Percentiles rank a stretch among this genome's conserved stretches.
phyloP scores from a whole-genome alignment of 2,797 vertebrate species.

The Gambusia yucatana region DNA sequence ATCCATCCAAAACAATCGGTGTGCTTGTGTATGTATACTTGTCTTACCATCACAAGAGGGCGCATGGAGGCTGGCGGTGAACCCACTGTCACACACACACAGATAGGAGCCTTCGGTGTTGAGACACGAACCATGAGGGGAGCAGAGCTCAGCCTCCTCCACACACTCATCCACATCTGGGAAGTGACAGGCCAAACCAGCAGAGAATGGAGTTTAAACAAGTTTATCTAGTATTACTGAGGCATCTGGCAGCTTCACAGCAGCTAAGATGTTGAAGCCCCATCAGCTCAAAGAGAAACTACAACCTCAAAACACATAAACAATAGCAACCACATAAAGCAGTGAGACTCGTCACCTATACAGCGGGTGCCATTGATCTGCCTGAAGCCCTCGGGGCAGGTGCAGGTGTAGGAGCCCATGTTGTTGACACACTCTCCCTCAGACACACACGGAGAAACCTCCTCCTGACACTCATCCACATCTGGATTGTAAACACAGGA shows the following conservation, averaged over 20 bases:
- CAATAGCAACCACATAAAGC: neutral
- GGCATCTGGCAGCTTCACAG: too few species aligned
- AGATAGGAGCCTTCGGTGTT: slow-evolving; percentile 91
- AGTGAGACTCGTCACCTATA: slow-evolving; percentile 80
- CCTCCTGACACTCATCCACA: slow-evolving; percentile 91
- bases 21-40: slow-evolving; percentile 14
- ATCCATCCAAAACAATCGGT: neutral
- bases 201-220: neutral
- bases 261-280: neutral
- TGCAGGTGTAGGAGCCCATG: slow-evolving; percentile 90
- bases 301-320: neutral
- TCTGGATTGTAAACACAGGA: slow-evolving; percentile 81
- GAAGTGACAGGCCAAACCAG: slow-evolving; percentile 23
- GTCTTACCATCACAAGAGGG: slow-evolving; percentile 88
- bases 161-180: slow-evolving; percentile 93
- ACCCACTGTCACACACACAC: slow-evolving; percentile 90
- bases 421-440: slow-evolving; percentile 89
- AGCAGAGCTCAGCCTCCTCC: slow-evolving; percentile 85
- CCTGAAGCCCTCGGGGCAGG: slow-evolving; percentile 88
- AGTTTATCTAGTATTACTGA: neutral
- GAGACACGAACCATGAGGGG: slow-evolving; percentile 87
- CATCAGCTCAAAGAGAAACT: neutral
- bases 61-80: slow-evolving; percentile 79
- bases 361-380: slow-evolving; percentile 84
- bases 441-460: slow-evolving; percentile 79